A percentile compares a stretch with the other conserved stretches of the same genome.
phyloP scores from a whole-genome alignment of 1,140 invertebrate genomes.

The Anastrepha obliqua region DNA sequence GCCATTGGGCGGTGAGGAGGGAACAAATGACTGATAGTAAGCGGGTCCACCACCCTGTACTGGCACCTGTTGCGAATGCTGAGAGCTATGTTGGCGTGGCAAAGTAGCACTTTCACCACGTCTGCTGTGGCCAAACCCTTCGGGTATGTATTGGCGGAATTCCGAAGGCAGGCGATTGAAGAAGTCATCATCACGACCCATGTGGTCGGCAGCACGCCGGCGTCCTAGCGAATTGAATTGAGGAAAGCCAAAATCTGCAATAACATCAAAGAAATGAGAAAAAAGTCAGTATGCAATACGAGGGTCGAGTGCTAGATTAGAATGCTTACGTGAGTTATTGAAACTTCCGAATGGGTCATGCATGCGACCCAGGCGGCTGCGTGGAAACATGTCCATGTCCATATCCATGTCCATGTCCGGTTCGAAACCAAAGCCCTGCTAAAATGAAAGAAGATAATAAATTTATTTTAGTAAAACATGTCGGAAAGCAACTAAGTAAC shows the following conservation, averaged over 20 bases:
- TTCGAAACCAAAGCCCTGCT: slow-evolving; percentile 71
- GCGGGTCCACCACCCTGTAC: background rate
- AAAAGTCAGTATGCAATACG: slow-evolving; percentile 69
- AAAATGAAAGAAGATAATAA: slow-evolving; percentile 43
- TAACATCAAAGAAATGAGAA: slow-evolving; percentile 72
- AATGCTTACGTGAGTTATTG: slow-evolving; percentile 76
- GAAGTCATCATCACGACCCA: slow-evolving; percentile 74
- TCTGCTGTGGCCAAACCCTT: slow-evolving; percentile 76
- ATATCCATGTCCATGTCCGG: slow-evolving; percentile 69
- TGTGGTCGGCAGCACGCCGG: slow-evolving; percentile 67
- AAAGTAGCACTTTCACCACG: slow-evolving; percentile 61
- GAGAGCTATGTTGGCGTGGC: slow-evolving; percentile 28
- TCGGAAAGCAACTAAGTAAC: background rate
- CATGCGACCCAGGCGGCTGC: slow-evolving; percentile 73
- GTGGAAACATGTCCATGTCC: slow-evolving; percentile 72
- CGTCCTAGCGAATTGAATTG: slow-evolving; percentile 69
- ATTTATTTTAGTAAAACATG: background rate
- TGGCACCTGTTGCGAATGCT: slow-evolving; percentile 42
- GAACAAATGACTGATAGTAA: slow-evolving; percentile 8
- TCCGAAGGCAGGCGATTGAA: slow-evolving; percentile 79
- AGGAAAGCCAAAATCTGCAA: slow-evolving; percentile 73
- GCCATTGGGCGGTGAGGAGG: slow-evolving; percentile 37
- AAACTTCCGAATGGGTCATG: slow-evolving; percentile 75
- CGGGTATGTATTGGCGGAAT: slow-evolving; percentile 78
- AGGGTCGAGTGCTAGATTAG: slow-evolving; percentile 14